Percentiles rank a stretch among this genome's conserved stretches.
Evolutionary conservation across 2,797 vertebrate species (phyloP).

Genomic region (Vespertilio murinus): DNA sequence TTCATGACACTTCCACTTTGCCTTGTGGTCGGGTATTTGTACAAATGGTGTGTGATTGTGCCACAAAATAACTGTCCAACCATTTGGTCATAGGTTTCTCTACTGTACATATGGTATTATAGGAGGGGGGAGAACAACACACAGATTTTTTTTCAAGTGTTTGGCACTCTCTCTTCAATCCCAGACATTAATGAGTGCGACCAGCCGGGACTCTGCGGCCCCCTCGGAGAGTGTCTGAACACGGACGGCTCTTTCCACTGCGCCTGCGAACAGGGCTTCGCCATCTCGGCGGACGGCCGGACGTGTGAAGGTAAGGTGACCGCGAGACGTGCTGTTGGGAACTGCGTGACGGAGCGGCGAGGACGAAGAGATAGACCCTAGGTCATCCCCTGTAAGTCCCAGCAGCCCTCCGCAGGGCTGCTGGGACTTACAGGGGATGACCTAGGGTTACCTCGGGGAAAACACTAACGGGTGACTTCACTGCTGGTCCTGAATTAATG

Average conservation of each 20-base stretch:
- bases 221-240: constrained; percentile 93
- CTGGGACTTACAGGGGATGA: background rate
- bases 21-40: background rate
- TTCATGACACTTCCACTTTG: background rate
- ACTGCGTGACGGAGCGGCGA: background rate
- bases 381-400: no score
- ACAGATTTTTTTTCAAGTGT: background rate
- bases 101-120: background rate
- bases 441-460: background rate
- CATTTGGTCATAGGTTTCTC: background rate
- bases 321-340: background rate
- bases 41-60: background rate
- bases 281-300: constrained; percentile 83
- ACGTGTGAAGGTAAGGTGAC: constrained; percentile 90
- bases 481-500: background rate
- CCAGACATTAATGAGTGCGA: constrained; percentile 96
- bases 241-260: constrained; percentile 92
- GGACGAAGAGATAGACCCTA: background rate
- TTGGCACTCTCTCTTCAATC: constrained; percentile 62
- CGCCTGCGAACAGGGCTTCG: constrained; percentile 92
- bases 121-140: background rate
- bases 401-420: background rate
- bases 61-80: background rate
- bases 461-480: background rate
- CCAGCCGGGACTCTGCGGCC: constrained; percentile 88